Base-by-base conservation (phyloP, 2,888 invertebrate species). In the Eupithecia insigniata region DNA sequence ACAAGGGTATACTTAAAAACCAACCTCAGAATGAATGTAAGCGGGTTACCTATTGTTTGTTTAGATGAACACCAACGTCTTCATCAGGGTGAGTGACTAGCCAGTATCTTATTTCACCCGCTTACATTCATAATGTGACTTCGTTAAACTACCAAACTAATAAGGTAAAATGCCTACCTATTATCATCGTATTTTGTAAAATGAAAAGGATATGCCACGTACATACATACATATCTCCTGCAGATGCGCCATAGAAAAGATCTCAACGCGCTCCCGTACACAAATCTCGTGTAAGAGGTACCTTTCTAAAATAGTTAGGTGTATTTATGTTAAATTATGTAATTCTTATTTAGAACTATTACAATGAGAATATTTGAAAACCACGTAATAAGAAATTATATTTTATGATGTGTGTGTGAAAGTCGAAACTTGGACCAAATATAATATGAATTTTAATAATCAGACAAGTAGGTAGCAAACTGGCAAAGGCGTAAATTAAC, bases 231-330 rank as follows among this genome's bases (percentile, higher is more conserved):
- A 8, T 16, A 39, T 1, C 43, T 1, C 7, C 18, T 1, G 3
- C 18, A 39, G 39, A 43, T 43, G 43, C 43, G 43, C 43, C 43
- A 43, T 43, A 51, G 26, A 70, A 65, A 73, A 67, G 67, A 73
- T 18, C 18, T 73, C 30, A 70, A 73, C 73, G 73, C 73, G 73
- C 46, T 70, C 30, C 7, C 28, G 22, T 34, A 0, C 30, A 16
- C 30, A 16, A 26, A 30, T 16, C 8, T 14, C 28, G 16, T 16
- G 28, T 60, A 16, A 3, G 7, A 60, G 18, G 26, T 14, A 60
- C 18, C 60, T 60, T 60, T 60, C 60, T 60, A 60, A 60, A 26
- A 14, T 26, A 4, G 0, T 26, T 8, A 55, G 12, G n/a, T n/a
- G n/a, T n/a, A n/a, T n/a, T n/a, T n/a, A n/a, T n/a, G n/a, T n/a